Percentiles rank a stretch among this genome's conserved stretches.
phyloP scores from a whole-genome alignment of 2,113 vertebrate genomes.

The Chaetodon auriga region DNA sequence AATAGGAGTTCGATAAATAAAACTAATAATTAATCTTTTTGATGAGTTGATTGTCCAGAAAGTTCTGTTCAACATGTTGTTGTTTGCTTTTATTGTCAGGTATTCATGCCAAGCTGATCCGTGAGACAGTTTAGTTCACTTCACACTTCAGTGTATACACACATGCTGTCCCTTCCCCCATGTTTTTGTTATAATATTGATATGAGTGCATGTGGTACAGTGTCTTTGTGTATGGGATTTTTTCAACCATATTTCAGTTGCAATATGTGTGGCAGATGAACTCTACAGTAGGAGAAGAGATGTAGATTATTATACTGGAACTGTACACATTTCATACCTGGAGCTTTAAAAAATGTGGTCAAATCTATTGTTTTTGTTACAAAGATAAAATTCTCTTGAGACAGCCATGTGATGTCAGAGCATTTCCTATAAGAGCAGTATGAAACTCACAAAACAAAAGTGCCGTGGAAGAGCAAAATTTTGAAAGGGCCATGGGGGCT shows the following conservation, averaged over 20 bases:
- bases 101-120: conserved; percentile 36
- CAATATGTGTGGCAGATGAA: conserved; percentile 28
- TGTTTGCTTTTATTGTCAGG: conserved; percentile 32
- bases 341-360: conserved; percentile 69
- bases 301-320: conserved; percentile 13
- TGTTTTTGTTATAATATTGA: conserved; percentile 41
- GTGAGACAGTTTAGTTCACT: conserved; percentile 19
- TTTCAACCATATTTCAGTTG: conserved; percentile 50
- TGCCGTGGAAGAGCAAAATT: no score
- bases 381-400: conserved; percentile 47
- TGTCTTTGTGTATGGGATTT: conserved; percentile 61
- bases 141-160: conserved; percentile 10
- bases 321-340: conserved; percentile 49
- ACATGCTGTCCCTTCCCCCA: conserved; percentile 35
- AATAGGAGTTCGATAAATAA: conserved; percentile 1
- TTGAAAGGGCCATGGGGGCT: no score
- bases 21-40: not conserved
- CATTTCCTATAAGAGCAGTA: not conserved
- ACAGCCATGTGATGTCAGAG: conserved; percentile 18
- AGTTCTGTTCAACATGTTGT: not conserved
- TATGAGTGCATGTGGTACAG: conserved; percentile 46
- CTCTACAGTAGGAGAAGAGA: conserved; percentile 23
- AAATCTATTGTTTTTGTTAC: conserved; percentile 73
- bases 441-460: not conserved
- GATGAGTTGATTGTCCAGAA: conserved; percentile 2